These are phyloP conservation scores for Oreochromis tanganicae DNA, from an alignment of 2,113 vertebrate species.

Conservation along the genomic window DNA sequence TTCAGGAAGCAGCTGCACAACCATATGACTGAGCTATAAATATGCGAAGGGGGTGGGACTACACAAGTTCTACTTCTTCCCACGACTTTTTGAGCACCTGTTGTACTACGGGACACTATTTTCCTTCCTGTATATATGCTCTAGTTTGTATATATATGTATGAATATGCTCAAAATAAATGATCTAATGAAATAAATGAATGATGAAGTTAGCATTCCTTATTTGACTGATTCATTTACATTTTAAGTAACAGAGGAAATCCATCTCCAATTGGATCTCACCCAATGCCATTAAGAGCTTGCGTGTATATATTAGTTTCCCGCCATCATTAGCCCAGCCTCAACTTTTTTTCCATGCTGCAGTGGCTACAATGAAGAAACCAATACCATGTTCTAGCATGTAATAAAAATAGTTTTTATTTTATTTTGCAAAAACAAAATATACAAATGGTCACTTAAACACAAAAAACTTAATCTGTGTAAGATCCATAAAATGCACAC, in stretches of 20 bases:
- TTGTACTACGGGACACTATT: neutral
- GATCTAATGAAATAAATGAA: fast-evolving
- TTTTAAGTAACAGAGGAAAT: neutral
- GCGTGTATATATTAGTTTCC: neutral
- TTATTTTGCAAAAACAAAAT: conserved; percentile 58
- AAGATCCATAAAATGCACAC: conserved; percentile 47
- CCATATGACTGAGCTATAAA: neutral
- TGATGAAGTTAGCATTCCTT: neutral
- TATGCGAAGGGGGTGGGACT: fast-evolving
- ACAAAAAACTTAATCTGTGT: conserved; percentile 45
- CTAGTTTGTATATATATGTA: neutral
- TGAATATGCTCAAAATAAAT: fast-evolving
- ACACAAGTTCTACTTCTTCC: neutral
- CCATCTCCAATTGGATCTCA: neutral
- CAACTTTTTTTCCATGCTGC: neutral
- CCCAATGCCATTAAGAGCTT: neutral
- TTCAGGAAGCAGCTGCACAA: neutral
- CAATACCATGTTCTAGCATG: neutral
- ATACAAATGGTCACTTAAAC: conserved; percentile 27
- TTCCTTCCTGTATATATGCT: neutral
- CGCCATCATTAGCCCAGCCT: neutral
- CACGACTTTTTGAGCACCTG: neutral
- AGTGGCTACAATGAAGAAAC: neutral
- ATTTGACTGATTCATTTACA: neutral
- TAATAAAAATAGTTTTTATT: conserved; percentile 54